Conservation (phyloP, 2,888 invertebrate genomes). For the Globia sparganii region DNA sequence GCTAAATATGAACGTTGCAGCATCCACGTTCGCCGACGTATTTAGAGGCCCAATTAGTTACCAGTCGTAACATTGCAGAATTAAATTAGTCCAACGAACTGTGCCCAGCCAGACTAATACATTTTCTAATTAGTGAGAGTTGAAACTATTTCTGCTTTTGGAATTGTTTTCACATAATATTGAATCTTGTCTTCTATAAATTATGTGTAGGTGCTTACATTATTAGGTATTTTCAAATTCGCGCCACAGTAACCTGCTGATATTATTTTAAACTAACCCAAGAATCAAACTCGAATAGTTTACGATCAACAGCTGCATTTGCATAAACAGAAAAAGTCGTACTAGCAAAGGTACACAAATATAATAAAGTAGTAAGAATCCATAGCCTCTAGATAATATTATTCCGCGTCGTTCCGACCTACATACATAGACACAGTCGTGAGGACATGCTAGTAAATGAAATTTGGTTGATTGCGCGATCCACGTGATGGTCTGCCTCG, state of each 20-base stretch:
- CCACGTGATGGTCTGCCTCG: slow-evolving; percentile 57
- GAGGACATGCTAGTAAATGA: slow-evolving; percentile 76
- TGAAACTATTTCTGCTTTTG: background rate
- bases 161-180: background rate
- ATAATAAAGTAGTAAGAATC: slow-evolving; percentile 22
- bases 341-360: slow-evolving; percentile 17
- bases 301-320: background rate
- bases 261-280: background rate
- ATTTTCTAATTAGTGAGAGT: slow-evolving; percentile 31
- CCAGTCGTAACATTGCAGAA: slow-evolving; percentile 31
- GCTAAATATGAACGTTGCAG: background rate
- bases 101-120: slow-evolving; percentile 7
- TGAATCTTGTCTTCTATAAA: background rate
- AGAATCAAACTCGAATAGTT: background rate
- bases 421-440: slow-evolving; percentile 63
- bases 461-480: slow-evolving; percentile 77
- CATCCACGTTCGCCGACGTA: slow-evolving; percentile 7
- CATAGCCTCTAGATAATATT: slow-evolving; percentile 52
- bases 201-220: background rate
- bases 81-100: slow-evolving; percentile 33
- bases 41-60: slow-evolving; percentile 29
- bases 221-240: background rate
- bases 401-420: slow-evolving; percentile 71
- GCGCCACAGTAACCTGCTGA: background rate
- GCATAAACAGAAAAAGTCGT: background rate